Conservation (phyloP, 2,113 vertebrate species). For the Chamaetylas fuelleborni region DNA sequence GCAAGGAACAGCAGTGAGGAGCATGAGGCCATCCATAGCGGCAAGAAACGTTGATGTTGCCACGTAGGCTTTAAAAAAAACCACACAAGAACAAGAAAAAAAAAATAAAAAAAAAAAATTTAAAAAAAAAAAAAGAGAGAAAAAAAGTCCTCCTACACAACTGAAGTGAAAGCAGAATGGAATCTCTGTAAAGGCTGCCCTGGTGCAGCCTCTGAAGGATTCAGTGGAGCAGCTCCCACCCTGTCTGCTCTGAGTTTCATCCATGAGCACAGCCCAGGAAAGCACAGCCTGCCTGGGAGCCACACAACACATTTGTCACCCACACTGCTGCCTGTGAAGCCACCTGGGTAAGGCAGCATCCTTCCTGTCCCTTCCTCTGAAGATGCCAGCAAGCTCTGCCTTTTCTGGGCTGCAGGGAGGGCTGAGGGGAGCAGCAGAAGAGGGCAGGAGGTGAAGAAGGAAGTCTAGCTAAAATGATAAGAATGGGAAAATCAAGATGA, state of each 20-base stretch:
- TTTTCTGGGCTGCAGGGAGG: neutral
- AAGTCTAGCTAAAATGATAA: neutral
- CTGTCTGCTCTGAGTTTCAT: neutral
- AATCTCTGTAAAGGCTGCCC: neutral
- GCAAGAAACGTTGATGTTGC: neutral
- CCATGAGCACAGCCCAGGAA: neutral
- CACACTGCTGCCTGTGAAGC: neutral
- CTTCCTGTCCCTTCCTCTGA: neutral
- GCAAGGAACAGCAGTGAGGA: neutral
- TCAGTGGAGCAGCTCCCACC: neutral
- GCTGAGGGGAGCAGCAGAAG: too few relatives aligned
- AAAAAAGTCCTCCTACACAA: neutral
- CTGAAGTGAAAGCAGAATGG: constrained; percentile 10
- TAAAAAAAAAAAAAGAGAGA: neutral
- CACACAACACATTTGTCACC: neutral
- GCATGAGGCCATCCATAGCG: neutral
- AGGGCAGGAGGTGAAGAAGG: neutral
- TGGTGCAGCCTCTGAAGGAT: neutral
- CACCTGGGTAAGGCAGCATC: neutral
- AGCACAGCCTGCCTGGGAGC: neutral
- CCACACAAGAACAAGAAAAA: neutral
- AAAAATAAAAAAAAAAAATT: too few relatives aligned
- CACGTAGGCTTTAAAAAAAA: neutral
- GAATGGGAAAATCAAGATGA: neutral
- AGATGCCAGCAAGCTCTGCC: neutral